Evolutionary conservation across 1,140 invertebrate species (phyloP), one percentile per base, ranked within the genome.

Genomic region (Cotesia typhae): DNA sequence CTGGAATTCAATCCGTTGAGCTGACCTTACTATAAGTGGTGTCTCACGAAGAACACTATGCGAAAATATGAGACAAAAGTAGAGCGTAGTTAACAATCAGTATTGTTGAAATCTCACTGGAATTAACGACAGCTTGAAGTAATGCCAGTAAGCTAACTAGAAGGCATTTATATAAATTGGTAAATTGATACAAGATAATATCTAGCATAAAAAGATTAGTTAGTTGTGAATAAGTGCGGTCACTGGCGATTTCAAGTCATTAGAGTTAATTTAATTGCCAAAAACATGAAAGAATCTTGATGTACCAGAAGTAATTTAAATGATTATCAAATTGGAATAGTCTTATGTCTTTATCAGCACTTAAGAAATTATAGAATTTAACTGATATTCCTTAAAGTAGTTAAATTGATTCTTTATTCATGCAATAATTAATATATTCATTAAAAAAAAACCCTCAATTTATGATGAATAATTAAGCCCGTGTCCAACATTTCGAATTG

Each of bases 101-200:
- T 73, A 74, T 71, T 9, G 14, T 38, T 37, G 35, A 28, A 52
- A n/a, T 69, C 67, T 37, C 55, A 10, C 59, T 69, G 4, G 67
- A 20, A 9, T 59, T 51, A 4, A 36, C 47, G 38, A 55, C 35
- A 17, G 28, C 57, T 9, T 52, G 51, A 28, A 20, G 41, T 60
- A 63, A 52, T 60, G 47, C 14, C 37, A 60, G 60, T 47, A 28
- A 47, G 41, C 41, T 51, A 63, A 60, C 38, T 63, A 41, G 60
- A 60, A 60, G 70, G 73, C 71, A 70, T 71, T 70, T 59, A 63
- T 60, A 57, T 71, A 71, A 71, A 74, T 74, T 74, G 73, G 70
- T 74, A 74, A 68, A 74, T 63, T 64, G 68, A 70, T 67, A 64
- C 61, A 57, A 59, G 73, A 74, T 74, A 71, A 53, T 55, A 74